These are phyloP conservation scores for Mormoops blainvillei DNA, from an alignment of 2,113 vertebrate species.

Conservation along the genomic window DNA sequence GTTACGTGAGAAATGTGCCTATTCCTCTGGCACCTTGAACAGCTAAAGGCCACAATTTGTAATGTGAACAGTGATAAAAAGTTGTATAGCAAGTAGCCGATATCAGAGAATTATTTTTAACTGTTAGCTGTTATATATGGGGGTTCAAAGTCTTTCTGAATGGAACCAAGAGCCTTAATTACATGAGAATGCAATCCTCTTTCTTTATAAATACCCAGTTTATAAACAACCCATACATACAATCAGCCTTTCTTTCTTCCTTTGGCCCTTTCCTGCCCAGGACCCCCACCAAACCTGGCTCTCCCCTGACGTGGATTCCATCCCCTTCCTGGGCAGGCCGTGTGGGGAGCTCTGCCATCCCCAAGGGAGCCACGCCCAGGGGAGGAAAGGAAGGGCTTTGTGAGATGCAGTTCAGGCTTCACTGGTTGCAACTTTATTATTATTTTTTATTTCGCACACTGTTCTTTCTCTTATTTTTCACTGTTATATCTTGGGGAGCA, in stretches of 20 bases:
- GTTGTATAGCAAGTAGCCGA: background rate
- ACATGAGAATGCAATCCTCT: background rate
- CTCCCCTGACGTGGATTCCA: background rate
- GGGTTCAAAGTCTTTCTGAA: background rate
- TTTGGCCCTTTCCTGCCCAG: background rate
- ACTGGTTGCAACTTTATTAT: background rate
- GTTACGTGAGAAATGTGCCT: constrained; percentile 3
- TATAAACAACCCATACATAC: background rate
- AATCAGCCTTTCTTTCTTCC: background rate
- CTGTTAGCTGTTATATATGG: background rate
- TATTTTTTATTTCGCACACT: background rate
- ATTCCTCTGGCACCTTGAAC: background rate
- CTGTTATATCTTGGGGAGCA: background rate
- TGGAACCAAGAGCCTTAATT: background rate
- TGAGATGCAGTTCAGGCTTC: background rate
- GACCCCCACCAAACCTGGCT: background rate
- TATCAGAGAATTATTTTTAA: background rate
- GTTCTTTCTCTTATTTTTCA: background rate
- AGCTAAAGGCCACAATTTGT: background rate
- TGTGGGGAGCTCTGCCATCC: background rate
- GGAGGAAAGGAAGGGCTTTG: background rate
- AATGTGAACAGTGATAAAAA: background rate
- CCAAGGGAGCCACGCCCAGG: background rate
- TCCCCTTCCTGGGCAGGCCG: background rate
- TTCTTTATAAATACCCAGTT: background rate